Evolutionary conservation across 2,888 invertebrate species (phyloP), one percentile per base, ranked within the genome.

Genomic region (Dermolepida albohirtum): DNA sequence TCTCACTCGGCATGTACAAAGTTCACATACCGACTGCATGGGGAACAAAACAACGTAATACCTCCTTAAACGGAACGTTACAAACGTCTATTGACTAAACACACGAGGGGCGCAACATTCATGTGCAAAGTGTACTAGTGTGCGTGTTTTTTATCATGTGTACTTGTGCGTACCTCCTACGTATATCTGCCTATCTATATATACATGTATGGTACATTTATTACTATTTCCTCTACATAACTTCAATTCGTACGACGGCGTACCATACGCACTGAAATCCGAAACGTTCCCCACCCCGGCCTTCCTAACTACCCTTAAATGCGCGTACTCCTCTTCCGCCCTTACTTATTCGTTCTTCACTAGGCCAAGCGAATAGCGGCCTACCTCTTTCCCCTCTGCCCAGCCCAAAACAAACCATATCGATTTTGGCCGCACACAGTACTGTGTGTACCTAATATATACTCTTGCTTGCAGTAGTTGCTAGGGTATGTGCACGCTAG

Each of bases 331-430:
- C 78, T 77, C 77, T 79, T 79, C 78, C 79, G 78, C 78, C 78
- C 78, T 77, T 77, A 78, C 76, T 75, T 78, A 73, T 76, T 59
- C 64, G 64, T 57, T 57, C 55, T 47, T 65, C 68, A 47, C 68
- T 40, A 51, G 51, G 44, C 34, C 43, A 43, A 29, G 52, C 64
- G 64, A 64, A 64, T 59, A 49, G 59, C 66, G 49, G 16, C 43
- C 64, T 27, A 43, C 54, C 54, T 52, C 54, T 40, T 52, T 29
- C 69, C 69, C 69, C 71, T 70, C 69, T 68, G 72, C 77, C 73
- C 79, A 80, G 76, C 79, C 76, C 79, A 82, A 82, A 83, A 83
- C 82, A 82, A 81, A 82, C 83, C 81, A 81, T 84, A 84, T 84
- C 84, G 84, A 84, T 84, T 84, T 83, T 83, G 79, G 81, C 64